phyloP scores from a whole-genome alignment of 2,797 vertebrate genomes.

The Valencia hispanica region DNA sequence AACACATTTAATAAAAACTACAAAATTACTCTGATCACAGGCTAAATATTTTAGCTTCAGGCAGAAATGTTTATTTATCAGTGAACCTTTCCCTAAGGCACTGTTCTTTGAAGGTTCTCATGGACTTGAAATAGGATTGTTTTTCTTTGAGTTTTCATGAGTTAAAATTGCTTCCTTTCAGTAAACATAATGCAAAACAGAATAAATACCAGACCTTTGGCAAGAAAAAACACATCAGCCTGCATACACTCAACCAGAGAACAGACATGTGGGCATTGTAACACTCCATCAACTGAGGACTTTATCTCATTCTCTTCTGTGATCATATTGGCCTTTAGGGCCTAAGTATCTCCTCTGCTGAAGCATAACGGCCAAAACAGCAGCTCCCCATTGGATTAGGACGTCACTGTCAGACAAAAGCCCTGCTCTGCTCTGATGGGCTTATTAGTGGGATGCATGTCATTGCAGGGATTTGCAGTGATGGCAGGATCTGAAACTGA shows the following conservation, averaged over 20 bases:
- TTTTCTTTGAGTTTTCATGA: neutral
- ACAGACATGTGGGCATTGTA: constrained; percentile 18
- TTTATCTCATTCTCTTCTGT: constrained; percentile 54
- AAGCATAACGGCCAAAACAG: constrained; percentile 67
- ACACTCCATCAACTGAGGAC: constrained; percentile 29
- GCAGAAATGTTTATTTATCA: neutral
- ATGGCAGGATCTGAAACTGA: constrained; percentile 50
- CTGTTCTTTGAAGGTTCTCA: neutral
- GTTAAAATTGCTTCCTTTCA: neutral
- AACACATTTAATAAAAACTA: neutral
- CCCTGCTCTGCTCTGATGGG: constrained; percentile 52
- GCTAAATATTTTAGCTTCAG: neutral
- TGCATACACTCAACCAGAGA: constrained; percentile 2
- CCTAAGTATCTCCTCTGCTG: constrained; percentile 63
- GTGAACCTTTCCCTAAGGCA: neutral
- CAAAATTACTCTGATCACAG: neutral
- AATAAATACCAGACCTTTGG: constrained; percentile 11
- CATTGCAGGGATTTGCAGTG: constrained; percentile 52
- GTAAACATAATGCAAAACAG: constrained; percentile 3
- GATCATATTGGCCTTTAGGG: constrained; percentile 67
- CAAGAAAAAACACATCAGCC: constrained; percentile 4
- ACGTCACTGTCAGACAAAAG: constrained; percentile 60
- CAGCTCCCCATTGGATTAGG: constrained; percentile 65
- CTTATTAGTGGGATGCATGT: constrained; percentile 62
- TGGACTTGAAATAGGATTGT: neutral